Base-by-base conservation (phyloP, 2,888 invertebrate species). In the Drosophila buzzatii region DNA sequence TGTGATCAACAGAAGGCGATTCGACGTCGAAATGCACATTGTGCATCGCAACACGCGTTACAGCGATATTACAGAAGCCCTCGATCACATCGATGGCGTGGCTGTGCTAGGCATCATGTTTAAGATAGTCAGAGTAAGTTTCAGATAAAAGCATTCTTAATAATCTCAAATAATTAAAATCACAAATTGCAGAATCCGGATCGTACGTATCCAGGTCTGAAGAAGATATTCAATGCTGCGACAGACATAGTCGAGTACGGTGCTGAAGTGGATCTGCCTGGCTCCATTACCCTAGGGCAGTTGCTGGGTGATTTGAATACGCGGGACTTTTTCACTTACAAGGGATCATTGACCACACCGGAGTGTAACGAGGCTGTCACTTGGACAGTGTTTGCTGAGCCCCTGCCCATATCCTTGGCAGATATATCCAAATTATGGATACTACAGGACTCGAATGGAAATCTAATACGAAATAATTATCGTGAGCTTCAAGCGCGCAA, bases 311-410 rank as follows among this genome's bases (percentile, higher is more conserved):
- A 90, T 58, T 62, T 92, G 14, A 85, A 89, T 61, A 82, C 86
- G 3, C 84, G 81, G 2, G 73, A 91, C 23, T 92, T 88, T 58
- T 92, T 79, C 53, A 83, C 91, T 2, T 92, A 92, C n/a, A 81
- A 72, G 35, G 97, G 97, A 0, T 97, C 97, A 0, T 93, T 97
- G 59, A 97, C 97, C 1, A 96, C 96, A 0, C 97, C 97, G 0
- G 93, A 85, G 0, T 97, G 97, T 90, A 94, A 95, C 61, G 96
- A 97, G 89, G 94, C 94, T 0, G 96, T 96, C 39, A 94, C 94
- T 7, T 97, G 96, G 96, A 95, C 96, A 12, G 94, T 97, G 1
- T 94, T 95, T 74, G 92, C 94, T 0, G 93, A 94, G 12, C 93
- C 93, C 12, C 85, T 94, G n/a, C 93, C 94, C 1, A 92, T 95